Conservation (phyloP, 2,888 invertebrate species). For the Marronus borbonicus region DNA sequence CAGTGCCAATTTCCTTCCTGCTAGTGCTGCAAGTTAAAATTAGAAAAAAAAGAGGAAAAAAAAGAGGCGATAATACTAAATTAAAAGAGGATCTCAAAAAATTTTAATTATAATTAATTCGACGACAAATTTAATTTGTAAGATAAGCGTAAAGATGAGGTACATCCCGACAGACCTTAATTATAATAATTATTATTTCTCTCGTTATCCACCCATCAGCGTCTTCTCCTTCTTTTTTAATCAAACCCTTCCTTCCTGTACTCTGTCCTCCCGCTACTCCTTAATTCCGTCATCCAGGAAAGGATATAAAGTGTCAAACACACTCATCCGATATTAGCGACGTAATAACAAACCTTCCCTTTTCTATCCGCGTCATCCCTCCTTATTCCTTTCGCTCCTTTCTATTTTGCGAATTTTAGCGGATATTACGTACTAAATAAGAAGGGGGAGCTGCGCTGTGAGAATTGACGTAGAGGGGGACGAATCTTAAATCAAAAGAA, state of each 20-base stretch:
- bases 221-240: background rate
- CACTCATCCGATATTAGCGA: constrained; percentile 1
- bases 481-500: too few relatives aligned
- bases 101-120: background rate
- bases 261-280: background rate
- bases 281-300: background rate
- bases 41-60: background rate
- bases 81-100: background rate
- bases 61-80: background rate
- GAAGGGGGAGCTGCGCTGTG: too few relatives aligned
- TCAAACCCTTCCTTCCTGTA: background rate
- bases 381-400: too few relatives aligned
- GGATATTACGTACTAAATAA: too few relatives aligned
- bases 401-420: too few relatives aligned
- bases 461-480: too few relatives aligned
- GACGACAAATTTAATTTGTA: background rate
- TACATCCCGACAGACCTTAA: background rate
- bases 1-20: background rate
- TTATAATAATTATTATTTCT: constrained; percentile 16
- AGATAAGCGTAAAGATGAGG: background rate
- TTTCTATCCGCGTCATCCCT: too few relatives aligned
- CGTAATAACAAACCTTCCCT: background rate
- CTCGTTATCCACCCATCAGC: background rate
- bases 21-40: constrained; percentile 15
- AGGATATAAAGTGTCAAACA: constrained; percentile 10